Base-by-base conservation (phyloP, 2,888 invertebrate genomes). In the Drosophila anomelani region DNA sequence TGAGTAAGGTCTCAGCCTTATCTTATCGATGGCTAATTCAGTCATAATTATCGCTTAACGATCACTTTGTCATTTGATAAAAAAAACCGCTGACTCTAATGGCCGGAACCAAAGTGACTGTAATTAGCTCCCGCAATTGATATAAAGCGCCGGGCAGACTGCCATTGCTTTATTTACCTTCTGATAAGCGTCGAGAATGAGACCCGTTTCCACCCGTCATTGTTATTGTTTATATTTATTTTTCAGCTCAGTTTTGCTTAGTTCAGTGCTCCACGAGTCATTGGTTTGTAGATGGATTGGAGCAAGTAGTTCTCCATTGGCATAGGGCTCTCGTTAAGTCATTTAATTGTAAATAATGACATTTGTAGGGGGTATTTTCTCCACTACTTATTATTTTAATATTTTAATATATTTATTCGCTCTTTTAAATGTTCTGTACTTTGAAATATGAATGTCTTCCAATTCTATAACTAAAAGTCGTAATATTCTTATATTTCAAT, bases 61-160 rank as follows among this genome's bases (percentile, higher is more conserved):
- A 80, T 71, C 59, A 63, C 44, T 51, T 58, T 62, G 55, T 32
- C 49, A 62, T 79, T 43, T 74, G 84, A 86, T 81, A 81, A 76
- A 71, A 51, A 34, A 51, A 51, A 23, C 47, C 9, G n/a, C 26
- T 32, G 20, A 20, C 51, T 36, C 51, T 71, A 53, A 36, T 46
- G 29, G 69, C 67, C 67, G 67, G 55, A 70, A 72, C 59, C 29
- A 73, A 70, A 73, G 49, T 39, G 63, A 56, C 60, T 23, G 41
- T 68, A 69, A 85, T 73, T 78, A 59, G 54, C 53, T 59, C 38
- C 12, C 17, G 15, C 47, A 8, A 63, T 81, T 84, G 67, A 70
- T 61, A 69, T 46, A 36, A 47, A 54, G 51, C 36, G 47, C 46
- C 67, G 12, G 44, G 39, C 23, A 34, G 46, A 36, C 51, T 69